Conservation (phyloP, 2,113 vertebrate genomes). For the Pagrus major region DNA sequence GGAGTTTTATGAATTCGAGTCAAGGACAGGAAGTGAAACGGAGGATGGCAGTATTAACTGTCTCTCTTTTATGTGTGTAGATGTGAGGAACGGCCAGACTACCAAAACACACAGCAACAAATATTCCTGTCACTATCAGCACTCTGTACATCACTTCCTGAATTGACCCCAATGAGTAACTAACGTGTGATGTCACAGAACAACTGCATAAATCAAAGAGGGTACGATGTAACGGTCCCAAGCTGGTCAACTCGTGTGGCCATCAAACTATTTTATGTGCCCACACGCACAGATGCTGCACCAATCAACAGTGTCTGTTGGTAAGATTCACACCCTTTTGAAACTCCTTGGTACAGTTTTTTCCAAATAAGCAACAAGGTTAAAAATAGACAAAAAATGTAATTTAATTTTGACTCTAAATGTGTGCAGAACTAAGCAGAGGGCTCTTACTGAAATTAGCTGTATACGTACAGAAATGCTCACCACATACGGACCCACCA, state of each 20-base stretch:
- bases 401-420: neutral
- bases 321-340: neutral
- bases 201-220: neutral
- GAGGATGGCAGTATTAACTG: neutral
- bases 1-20: neutral
- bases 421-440: neutral
- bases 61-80: neutral
- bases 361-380: too few relatives aligned
- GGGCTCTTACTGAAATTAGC: neutral
- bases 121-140: neutral
- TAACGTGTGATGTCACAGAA: neutral
- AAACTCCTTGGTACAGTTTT: neutral
- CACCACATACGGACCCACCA: neutral
- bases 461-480: neutral
- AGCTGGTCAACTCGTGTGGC: neutral
- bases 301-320: neutral
- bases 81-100: neutral
- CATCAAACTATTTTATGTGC: neutral
- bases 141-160: neutral
- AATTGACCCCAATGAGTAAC: neutral
- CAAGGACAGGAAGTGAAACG: neutral
- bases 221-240: neutral
- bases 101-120: neutral
- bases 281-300: neutral
- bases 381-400: too few relatives aligned